These are phyloP conservation scores for Aix galericulata DNA, from an alignment of 2,113 vertebrate genomes.

Conservation along the genomic window DNA sequence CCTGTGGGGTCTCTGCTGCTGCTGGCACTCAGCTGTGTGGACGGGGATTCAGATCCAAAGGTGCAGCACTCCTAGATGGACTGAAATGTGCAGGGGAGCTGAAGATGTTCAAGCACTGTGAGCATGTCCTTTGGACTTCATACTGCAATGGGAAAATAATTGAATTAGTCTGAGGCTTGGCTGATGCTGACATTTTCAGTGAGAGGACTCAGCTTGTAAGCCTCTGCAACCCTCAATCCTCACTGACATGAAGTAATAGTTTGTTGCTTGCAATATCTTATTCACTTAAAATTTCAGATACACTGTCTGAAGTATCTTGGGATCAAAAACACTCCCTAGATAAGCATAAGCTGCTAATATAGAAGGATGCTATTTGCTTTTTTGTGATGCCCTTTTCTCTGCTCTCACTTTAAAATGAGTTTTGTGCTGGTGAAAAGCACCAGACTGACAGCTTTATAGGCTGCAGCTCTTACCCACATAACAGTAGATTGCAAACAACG, in stretches of 20 bases:
- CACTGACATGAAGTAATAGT: background rate
- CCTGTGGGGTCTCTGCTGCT: background rate
- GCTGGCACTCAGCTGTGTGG: background rate
- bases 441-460: background rate
- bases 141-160: background rate
- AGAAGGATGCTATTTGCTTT: background rate
- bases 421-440: background rate
- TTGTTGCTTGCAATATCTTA: background rate
- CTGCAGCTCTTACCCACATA: background rate
- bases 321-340: background rate
- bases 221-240: background rate
- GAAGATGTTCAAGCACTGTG: background rate
- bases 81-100: background rate
- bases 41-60: background rate
- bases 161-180: background rate
- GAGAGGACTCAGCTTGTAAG: background rate
- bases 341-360: background rate
- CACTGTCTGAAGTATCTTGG: background rate
- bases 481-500: background rate
- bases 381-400: background rate
- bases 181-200: constrained; percentile 7
- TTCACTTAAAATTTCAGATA: background rate
- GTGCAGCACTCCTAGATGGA: background rate
- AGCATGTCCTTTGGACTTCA: background rate
- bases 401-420: background rate